These are phyloP conservation scores for Euleptes europaea DNA, from an alignment of 2,113 vertebrate species.

Conservation along the genomic window DNA sequence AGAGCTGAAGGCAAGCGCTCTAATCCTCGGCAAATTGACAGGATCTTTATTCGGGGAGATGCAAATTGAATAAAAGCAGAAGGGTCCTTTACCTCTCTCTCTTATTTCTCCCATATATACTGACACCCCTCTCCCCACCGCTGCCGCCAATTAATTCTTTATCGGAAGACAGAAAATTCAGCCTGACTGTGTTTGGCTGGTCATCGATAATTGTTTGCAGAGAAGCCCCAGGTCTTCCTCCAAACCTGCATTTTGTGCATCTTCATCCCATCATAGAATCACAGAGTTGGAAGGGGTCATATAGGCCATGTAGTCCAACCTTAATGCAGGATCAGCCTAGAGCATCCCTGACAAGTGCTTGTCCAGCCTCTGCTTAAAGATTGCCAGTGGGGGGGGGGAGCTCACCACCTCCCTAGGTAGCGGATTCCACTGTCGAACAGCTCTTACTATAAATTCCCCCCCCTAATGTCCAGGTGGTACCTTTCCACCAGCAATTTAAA, in stretches of 20 bases:
- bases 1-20: constrained; percentile 5
- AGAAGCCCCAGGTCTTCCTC: not conserved
- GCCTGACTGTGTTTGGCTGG: not conserved
- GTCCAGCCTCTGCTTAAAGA: no score
- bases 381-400: no score
- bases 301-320: no score
- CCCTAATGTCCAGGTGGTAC: no score
- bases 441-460: no score
- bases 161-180: fast-evolving
- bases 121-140: not conserved
- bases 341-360: no score
- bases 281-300: no score
- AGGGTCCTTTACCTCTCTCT: fast-evolving
- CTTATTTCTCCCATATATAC: fast-evolving
- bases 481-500: no score
- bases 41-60: not conserved
- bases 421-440: no score
- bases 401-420: no score
- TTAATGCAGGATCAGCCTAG: no score
- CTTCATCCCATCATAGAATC: constrained; percentile 52
- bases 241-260: constrained; percentile 53
- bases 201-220: constrained; percentile 22
- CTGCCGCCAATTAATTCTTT: not conserved
- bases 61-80: constrained; percentile 38
- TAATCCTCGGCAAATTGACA: constrained; percentile 20